phyloP scores from a whole-genome alignment of 2,888 invertebrate species.

The Xestia rhomboidea region DNA sequence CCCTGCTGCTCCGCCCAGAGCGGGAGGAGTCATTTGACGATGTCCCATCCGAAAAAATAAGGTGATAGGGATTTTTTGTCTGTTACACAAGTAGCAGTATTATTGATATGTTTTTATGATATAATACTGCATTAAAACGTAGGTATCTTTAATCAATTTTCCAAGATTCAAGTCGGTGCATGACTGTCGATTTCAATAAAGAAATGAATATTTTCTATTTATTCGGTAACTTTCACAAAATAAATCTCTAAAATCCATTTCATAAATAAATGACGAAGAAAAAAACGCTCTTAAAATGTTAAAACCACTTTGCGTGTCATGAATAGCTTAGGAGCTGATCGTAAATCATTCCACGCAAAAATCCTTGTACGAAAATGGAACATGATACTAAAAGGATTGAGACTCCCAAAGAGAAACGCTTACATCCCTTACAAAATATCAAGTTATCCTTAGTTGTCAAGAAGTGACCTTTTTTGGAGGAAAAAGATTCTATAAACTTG shows the following conservation, averaged over 20 bases:
- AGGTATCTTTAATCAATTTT: not conserved
- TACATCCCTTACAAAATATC: slow-evolving; percentile 36
- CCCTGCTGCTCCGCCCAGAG: too few relatives aligned
- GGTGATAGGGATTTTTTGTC: not conserved
- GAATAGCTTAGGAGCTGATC: slow-evolving; percentile 48
- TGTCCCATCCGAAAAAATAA: not conserved
- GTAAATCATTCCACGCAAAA: slow-evolving; percentile 60
- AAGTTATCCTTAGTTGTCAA: slow-evolving; percentile 14
- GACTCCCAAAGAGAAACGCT: slow-evolving; percentile 31
- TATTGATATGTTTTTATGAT: too few relatives aligned
- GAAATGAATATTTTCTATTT: not conserved
- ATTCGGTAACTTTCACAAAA: not conserved
- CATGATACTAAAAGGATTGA: slow-evolving; percentile 50
- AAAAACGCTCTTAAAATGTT: slow-evolving; percentile 29
- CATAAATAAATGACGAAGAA: slow-evolving; percentile 25
- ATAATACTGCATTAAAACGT: not conserved
- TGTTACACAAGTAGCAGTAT: too few relatives aligned
- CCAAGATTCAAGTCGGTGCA: not conserved
- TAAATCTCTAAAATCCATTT: not conserved
- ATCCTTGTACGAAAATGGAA: slow-evolving; percentile 40
- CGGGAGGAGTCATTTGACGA: too few relatives aligned
- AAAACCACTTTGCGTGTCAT: slow-evolving; percentile 48
- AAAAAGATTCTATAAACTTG: not conserved
- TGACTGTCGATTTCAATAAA: not conserved
- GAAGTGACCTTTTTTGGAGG: slow-evolving; percentile 39